Evolutionary conservation across 2,113 vertebrate genomes (phyloP).

Genomic region (Willisornis vidua): DNA sequence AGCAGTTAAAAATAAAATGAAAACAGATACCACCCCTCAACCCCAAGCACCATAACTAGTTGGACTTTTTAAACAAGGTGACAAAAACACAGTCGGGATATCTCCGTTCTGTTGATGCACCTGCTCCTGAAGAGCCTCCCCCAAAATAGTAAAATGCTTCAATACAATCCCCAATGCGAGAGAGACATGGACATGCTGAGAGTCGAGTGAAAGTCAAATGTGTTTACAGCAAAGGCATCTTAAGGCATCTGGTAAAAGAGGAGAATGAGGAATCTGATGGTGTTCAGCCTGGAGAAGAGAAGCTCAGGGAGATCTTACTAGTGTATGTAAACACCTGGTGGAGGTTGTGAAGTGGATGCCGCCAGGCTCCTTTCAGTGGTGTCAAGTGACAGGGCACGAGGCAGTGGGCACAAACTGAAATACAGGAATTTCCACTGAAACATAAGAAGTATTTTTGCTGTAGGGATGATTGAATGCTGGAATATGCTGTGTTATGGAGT

Average conservation of each 20-base stretch:
- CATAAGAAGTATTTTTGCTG: neutral
- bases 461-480: neutral
- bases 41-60: neutral
- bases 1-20: neutral
- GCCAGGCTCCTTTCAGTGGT: neutral
- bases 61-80: neutral
- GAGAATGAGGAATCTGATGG: neutral
- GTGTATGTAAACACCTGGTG: neutral
- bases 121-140: neutral
- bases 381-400: neutral
- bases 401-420: neutral
- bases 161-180: fast-evolving
- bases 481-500: neutral
- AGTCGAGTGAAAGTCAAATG: neutral
- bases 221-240: neutral
- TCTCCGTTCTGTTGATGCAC: neutral
- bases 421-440: neutral
- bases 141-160: neutral
- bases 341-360: neutral
- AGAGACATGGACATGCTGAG: fast-evolving
- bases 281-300: neutral
- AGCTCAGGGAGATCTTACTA: neutral
- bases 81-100: neutral
- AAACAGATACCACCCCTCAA: neutral
- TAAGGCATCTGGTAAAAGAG: neutral